phyloP scores from a whole-genome alignment of 2,888 invertebrate genomes.

The Epinotia nisella region DNA sequence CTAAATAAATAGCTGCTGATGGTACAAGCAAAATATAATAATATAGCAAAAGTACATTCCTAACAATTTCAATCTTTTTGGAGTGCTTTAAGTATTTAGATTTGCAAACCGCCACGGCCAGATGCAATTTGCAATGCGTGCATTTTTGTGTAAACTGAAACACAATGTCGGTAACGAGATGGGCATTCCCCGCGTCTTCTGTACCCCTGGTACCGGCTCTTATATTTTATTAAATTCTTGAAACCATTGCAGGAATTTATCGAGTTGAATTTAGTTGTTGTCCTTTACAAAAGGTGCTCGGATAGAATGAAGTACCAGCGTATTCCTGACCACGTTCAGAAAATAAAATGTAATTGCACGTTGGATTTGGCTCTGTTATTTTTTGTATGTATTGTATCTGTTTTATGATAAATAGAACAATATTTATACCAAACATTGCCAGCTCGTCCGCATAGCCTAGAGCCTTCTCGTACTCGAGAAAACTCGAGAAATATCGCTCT shows the following conservation, averaged over 20 bases:
- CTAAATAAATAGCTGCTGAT: not conserved
- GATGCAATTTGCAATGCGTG: constrained; percentile 37
- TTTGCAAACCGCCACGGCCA: constrained; percentile 15
- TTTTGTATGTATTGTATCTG: too few species aligned
- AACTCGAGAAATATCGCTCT: too few species aligned
- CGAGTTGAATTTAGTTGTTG: constrained; percentile 9
- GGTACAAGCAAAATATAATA: not conserved
- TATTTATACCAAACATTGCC: too few species aligned
- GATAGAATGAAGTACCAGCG: too few species aligned
- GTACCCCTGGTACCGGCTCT: constrained; percentile 35
- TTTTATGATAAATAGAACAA: too few species aligned
- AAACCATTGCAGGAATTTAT: constrained; percentile 27
- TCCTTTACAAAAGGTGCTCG: too few species aligned
- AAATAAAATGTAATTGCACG: too few species aligned
- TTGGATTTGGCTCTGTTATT: too few species aligned
- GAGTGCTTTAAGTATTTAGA: constrained; percentile 8
- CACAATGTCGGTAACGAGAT: constrained; percentile 53
- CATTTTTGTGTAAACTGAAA: constrained; percentile 48
- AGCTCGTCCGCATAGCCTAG: too few species aligned
- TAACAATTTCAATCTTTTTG: constrained; percentile 7
- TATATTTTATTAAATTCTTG: constrained; percentile 40
- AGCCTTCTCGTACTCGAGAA: too few species aligned
- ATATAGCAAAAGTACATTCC: not conserved
- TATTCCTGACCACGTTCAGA: too few species aligned
- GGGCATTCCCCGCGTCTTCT: constrained; percentile 14